These are phyloP conservation scores for Bembecia ichneumoniformis DNA, from an alignment of 2,888 invertebrate genomes.

Conservation along the genomic window DNA sequence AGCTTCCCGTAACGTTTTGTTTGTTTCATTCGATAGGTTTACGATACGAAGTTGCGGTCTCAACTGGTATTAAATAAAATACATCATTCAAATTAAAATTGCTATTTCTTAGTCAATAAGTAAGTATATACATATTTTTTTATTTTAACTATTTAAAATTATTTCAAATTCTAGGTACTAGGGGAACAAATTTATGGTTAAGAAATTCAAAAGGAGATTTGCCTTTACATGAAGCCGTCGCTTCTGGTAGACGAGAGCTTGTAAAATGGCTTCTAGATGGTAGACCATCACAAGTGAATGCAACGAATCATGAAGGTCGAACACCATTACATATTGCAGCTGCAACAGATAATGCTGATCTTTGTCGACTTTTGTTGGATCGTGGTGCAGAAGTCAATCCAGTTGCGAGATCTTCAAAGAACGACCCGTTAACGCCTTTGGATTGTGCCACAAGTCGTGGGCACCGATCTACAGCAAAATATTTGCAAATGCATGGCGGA, in stretches of 20 bases:
- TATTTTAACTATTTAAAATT: conserved; percentile 6
- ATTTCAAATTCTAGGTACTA: conserved; percentile 36
- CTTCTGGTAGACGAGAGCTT: conserved; percentile 89
- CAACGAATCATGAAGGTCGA: conserved; percentile 92
- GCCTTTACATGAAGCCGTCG: conserved; percentile 95
- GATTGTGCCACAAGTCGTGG: conserved; percentile 92
- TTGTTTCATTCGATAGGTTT: no score
- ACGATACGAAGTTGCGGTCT: no score
- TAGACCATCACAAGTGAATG: conserved; percentile 86
- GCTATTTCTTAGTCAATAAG: not conserved
- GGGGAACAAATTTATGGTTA: conserved; percentile 91
- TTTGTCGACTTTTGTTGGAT: conserved; percentile 90
- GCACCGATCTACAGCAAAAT: conserved; percentile 92
- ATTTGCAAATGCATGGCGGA: conserved; percentile 91
- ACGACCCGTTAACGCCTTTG: conserved; percentile 88
- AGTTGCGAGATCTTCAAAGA: conserved; percentile 85
- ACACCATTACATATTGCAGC: conserved; percentile 96
- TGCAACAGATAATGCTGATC: conserved; percentile 92
- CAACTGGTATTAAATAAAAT: no score
- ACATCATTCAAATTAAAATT: no score
- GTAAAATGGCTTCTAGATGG: conserved; percentile 90
- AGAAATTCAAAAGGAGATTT: conserved; percentile 94
- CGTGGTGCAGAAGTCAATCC: conserved; percentile 89
- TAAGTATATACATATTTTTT: not conserved
- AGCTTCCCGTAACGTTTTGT: no score